A percentile compares a stretch with the other conserved stretches of the same genome.
phyloP scores from a whole-genome alignment of 2,888 invertebrate species.

The Eurois occulta region DNA sequence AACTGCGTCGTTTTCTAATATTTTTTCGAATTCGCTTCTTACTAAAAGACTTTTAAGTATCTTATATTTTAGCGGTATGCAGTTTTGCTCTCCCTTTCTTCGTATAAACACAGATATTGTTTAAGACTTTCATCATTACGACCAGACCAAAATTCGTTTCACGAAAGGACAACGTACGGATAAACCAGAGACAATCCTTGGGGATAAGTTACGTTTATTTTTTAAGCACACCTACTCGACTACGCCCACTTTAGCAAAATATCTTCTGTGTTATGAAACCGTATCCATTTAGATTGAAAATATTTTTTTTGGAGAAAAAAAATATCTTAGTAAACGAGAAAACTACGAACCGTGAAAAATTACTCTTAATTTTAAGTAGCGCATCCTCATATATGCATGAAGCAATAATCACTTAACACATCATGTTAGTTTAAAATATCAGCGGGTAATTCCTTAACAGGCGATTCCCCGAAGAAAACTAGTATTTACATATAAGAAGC shows the following conservation, averaged over 20 bases:
- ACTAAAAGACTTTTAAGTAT: background rate
- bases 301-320: too few species aligned
- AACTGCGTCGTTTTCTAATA: conserved; percentile 21
- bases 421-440: conserved; percentile 45
- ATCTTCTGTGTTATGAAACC: background rate
- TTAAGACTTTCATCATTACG: conserved; percentile 16
- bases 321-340: background rate
- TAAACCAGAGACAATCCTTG: conserved; percentile 6
- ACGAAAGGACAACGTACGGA: conserved; percentile 18
- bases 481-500: conserved; percentile 55
- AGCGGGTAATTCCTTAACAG: conserved; percentile 30
- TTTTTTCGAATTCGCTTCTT: background rate
- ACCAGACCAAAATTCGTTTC: conserved; percentile 17
- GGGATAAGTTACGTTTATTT: conserved; percentile 16
- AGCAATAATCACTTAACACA: conserved; percentile 31
- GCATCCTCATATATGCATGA: background rate
- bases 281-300: background rate
- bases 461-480: conserved; percentile 49
- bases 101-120: conserved; percentile 7
- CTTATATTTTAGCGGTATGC: background rate
- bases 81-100: background rate
- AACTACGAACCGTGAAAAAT: conserved; percentile 7
- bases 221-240: background rate
- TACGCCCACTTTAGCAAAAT: background rate
- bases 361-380: background rate